A percentile compares a stretch with the other conserved stretches of the same genome.
Conservation (phyloP, 2,797 vertebrate genomes). For the Coregonus ussuriensis region DNA sequence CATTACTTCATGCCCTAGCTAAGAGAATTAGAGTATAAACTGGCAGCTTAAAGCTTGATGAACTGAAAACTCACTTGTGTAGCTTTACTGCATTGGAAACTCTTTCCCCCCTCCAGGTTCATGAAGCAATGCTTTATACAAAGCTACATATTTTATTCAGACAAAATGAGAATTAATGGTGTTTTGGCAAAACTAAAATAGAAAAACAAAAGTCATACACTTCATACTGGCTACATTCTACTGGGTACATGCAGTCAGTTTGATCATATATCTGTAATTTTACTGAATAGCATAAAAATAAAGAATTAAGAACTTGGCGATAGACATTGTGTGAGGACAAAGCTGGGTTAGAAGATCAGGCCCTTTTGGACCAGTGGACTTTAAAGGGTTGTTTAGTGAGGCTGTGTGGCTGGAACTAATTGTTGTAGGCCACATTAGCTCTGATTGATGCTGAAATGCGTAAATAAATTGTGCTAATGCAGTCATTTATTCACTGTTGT, state of each 20-base stretch:
- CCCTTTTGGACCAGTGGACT: conserved; percentile 52
- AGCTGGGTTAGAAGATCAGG: conserved; percentile 57
- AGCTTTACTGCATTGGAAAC: background rate
- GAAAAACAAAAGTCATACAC: conserved; percentile 50
- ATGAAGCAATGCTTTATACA: background rate
- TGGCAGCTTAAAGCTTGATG: conserved; percentile 19
- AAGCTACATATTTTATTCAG: background rate
- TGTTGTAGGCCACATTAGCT: conserved; percentile 51
- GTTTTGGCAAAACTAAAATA: background rate
- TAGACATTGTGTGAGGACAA: conserved; percentile 43
- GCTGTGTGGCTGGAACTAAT: conserved; percentile 49
- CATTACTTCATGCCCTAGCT: conserved; percentile 53
- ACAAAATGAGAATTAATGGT: background rate
- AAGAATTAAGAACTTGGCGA: background rate
- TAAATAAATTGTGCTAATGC: conserved; percentile 55
- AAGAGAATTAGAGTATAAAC: conserved; percentile 53
- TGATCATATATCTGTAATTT: background rate
- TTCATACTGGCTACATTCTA: conserved; percentile 6
- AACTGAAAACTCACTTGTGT: background rate
- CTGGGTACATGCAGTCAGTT: background rate
- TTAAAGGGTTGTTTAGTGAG: conserved; percentile 31
- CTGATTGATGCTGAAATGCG: conserved; percentile 27
- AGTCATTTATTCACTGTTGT: conserved; percentile 50
- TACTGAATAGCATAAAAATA: background rate
- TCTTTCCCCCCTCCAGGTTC: background rate